These are phyloP conservation scores for Dallia pectoralis DNA, from an alignment of 2,797 vertebrate species.

Conservation along the genomic window DNA sequence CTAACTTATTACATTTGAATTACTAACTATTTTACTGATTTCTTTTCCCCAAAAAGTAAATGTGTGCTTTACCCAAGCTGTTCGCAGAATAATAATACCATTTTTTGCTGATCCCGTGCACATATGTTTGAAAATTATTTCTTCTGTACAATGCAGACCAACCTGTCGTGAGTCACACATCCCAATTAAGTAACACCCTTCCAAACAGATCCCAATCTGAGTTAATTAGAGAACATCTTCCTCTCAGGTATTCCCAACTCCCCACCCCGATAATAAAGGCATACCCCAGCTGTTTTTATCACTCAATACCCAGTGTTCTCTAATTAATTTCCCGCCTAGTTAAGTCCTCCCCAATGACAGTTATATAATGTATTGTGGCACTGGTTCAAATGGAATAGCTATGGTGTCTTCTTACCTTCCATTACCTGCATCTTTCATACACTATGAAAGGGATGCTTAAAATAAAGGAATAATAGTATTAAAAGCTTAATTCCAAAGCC, in stretches of 20 bases:
- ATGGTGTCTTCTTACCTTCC: background rate
- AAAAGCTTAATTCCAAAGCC: background rate
- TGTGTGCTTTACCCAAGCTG: no score
- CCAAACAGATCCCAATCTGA: background rate
- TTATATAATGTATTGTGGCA: no score
- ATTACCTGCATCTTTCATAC: background rate
- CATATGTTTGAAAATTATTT: no score
- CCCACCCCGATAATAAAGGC: background rate
- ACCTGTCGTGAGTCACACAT: background rate
- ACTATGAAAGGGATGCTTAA: background rate
- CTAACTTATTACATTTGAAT: no score
- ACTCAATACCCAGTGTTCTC: background rate
- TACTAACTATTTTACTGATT: no score
- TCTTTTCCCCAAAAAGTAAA: no score
- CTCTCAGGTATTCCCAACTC: background rate
- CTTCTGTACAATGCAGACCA: background rate
- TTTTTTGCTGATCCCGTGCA: no score
- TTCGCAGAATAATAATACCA: no score
- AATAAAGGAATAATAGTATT: background rate
- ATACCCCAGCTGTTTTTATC: background rate
- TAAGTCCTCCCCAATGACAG: no score
- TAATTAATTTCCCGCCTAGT: background rate
- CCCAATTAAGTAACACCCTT: background rate
- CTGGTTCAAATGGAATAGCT: background rate
- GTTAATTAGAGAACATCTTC: slow-evolving; percentile 2